Base-by-base conservation (phyloP, 2,797 vertebrate species). In the Spea hammondii region DNA sequence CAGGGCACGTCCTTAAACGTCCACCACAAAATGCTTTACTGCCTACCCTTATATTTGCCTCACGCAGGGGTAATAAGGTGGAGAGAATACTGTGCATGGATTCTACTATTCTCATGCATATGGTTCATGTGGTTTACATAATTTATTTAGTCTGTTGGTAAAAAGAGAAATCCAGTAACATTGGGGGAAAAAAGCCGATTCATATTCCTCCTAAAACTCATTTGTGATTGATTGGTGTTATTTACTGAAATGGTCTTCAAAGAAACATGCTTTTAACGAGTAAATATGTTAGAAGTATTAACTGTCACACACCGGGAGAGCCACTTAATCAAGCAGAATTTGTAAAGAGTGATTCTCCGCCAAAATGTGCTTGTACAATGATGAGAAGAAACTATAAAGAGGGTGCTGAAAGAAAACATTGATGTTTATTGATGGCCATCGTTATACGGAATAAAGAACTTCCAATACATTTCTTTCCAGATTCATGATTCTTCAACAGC, bases 261-360 rank as follows among this genome's bases (percentile, higher is more conserved):
- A 9, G 17, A 74, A 53, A 7, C 45, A 59, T 67, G 9, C 32
- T 9, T 50, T 59, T 49, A 76, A 76, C 65, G 62, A 54, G 48
- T 67, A 55, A 75, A 66, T 76, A 59, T 59, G 69, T 62, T 44
- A 74, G 51, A 74, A 74, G 51, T 17, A 9, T 60, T 53, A 65
- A 51, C 48, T 49, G 46, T 50, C 48, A 49, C 44, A 9, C 59
- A 59, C 8, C 48, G 13, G n/a, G 45, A 72, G 54, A 49, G 70
- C 45, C 45, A n/a, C 9, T 72, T 14, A 60, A 60, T 72, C 70
- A 60, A 8, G 8, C 55, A 48, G 55, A 49, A 48, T 11, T 32
- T 14, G 70, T 47, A 62, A 47, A 46, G 10, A 59, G 57, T 46
- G 8, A 17, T 49, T 60, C 57, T 72, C 4, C 17, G 8, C 14